phyloP scores from a whole-genome alignment of 2,888 invertebrate genomes.

The Torymus aiolomorphi region DNA sequence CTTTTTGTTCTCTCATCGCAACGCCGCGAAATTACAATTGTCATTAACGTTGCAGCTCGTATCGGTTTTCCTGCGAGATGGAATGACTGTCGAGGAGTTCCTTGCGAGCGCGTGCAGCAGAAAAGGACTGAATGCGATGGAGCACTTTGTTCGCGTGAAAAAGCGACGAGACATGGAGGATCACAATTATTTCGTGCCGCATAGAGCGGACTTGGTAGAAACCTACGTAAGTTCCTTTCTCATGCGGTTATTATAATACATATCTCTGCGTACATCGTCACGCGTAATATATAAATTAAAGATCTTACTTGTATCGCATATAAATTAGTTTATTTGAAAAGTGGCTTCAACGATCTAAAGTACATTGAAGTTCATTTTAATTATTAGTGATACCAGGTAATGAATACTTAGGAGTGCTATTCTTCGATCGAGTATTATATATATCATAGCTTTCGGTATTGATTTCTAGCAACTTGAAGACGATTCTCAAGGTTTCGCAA shows the following conservation, averaged over 20 bases:
- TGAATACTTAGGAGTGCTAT: too few relatives aligned
- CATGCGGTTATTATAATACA: background rate
- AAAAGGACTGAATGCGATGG: constrained; percentile 93
- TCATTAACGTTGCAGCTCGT: constrained; percentile 77
- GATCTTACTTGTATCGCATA: too few relatives aligned
- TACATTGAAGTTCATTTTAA: background rate
- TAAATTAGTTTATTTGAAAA: background rate
- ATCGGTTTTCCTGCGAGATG: constrained; percentile 90
- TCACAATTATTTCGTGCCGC: constrained; percentile 97
- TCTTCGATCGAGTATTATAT: too few relatives aligned
- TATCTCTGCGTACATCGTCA: too few relatives aligned
- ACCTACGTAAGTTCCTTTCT: constrained; percentile 87
- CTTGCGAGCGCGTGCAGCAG: constrained; percentile 93
- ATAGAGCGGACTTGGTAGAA: constrained; percentile 94
- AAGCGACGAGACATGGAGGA: constrained; percentile 96
- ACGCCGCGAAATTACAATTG: background rate
- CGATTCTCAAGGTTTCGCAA: background rate
- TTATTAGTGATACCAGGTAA: too few relatives aligned
- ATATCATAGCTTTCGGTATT: too few relatives aligned
- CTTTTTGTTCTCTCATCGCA: too few relatives aligned
- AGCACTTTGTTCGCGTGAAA: constrained; percentile 96
- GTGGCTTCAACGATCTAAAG: background rate
- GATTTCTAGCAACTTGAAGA: background rate
- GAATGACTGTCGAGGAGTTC: constrained; percentile 97
- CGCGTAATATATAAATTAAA: too few relatives aligned